Percentiles rank a stretch among this genome's conserved stretches.
These are phyloP conservation scores for Eledone cirrhosa DNA, from an alignment of 2,888 invertebrate genomes.

Conservation along the genomic window DNA sequence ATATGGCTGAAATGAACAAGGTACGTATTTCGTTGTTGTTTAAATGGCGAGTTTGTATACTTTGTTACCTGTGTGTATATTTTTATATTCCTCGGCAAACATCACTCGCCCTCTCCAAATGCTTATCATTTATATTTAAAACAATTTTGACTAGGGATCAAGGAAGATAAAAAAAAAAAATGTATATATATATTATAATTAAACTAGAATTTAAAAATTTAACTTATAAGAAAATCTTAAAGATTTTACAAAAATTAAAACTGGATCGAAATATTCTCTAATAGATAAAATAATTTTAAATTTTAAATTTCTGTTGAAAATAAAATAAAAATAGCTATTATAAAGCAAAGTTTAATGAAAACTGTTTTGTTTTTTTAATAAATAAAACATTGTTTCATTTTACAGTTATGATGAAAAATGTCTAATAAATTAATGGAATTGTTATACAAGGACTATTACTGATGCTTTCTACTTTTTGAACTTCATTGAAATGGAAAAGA, in stretches of 20 bases:
- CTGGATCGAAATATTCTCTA: background rate
- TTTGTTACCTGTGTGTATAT: background rate
- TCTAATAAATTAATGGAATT: too few relatives aligned
- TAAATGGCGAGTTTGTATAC: background rate
- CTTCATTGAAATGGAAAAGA: too few relatives aligned
- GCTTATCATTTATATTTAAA: too few relatives aligned
- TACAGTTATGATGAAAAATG: too few relatives aligned
- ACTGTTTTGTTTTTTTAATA: too few relatives aligned
- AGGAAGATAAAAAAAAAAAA: background rate
- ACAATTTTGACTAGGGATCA: conserved; percentile 18
- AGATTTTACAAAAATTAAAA: background rate
- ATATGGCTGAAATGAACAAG: conserved; percentile 16
- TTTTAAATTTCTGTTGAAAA: background rate
- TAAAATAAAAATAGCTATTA: background rate
- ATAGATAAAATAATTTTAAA: background rate
- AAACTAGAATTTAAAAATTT: background rate
- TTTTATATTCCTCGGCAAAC: background rate
- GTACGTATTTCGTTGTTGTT: conserved; percentile 4
- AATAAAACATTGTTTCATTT: too few relatives aligned
- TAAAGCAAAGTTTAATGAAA: too few relatives aligned
- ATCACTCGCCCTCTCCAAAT: too few relatives aligned
- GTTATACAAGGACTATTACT: too few relatives aligned
- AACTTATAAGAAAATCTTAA: background rate
- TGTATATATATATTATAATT: too few relatives aligned
- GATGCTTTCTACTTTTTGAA: too few relatives aligned